Conservation (phyloP, 2,113 vertebrate genomes). For the Syngnathoides biaculeatus region DNA sequence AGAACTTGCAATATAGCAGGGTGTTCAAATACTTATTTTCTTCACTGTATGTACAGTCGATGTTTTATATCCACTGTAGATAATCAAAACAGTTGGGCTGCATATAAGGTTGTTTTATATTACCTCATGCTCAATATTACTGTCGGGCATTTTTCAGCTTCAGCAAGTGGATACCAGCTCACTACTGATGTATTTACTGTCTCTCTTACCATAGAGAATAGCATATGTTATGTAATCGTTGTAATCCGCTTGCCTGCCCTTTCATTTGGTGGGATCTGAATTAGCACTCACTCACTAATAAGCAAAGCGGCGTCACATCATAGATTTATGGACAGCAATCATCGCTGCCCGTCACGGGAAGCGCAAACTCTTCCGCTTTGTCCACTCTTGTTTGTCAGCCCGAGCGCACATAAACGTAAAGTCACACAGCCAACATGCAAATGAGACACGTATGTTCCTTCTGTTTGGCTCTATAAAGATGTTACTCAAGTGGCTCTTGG, state of each 20-base stretch:
- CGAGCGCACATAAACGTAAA: too few species aligned
- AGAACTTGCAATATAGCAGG: too few species aligned
- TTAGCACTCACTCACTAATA: conserved; percentile 46
- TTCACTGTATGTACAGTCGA: background rate
- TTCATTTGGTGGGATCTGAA: conserved; percentile 44
- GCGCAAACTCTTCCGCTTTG: conserved; percentile 50
- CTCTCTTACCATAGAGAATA: conserved; percentile 17
- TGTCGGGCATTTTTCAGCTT: background rate
- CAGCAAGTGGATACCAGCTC: background rate
- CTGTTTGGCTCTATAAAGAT: conserved; percentile 54
- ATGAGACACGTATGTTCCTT: conserved; percentile 53
- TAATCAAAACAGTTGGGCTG: background rate
- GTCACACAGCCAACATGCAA: conserved; percentile 35
- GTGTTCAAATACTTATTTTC: too few species aligned
- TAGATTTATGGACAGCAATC: conserved; percentile 47
- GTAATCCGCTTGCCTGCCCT: conserved; percentile 22
- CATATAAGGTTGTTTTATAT: background rate
- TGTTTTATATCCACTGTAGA: background rate
- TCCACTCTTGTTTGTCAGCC: too few species aligned
- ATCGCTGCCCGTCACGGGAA: conserved; percentile 28
- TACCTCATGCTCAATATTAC: background rate
- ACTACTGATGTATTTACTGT: conserved; percentile 29
- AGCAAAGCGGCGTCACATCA: conserved; percentile 44
- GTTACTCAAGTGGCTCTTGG: conserved; percentile 64
- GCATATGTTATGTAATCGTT: conserved; percentile 45